Evolutionary conservation across 2,113 vertebrate species (phyloP).

Genomic region (Grammomys surdaster): DNA sequence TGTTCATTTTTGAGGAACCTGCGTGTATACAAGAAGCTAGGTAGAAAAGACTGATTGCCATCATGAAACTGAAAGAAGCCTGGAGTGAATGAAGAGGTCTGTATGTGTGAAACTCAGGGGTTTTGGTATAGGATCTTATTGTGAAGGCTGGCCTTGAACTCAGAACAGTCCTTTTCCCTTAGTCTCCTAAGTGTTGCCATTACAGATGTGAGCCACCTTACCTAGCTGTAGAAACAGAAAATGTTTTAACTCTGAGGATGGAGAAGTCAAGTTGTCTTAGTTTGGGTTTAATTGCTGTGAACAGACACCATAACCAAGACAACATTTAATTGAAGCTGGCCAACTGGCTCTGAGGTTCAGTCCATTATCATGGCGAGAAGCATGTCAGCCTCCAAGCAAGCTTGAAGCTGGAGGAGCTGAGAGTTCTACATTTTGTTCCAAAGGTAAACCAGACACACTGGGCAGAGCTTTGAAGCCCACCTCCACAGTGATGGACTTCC

Average conservation of each 20-base stretch:
- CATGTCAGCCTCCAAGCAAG: too few relatives aligned
- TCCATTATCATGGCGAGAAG: too few relatives aligned
- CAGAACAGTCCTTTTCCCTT: not conserved
- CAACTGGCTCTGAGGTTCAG: too few relatives aligned
- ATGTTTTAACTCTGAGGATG: not conserved
- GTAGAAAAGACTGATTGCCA: slow-evolving; percentile 14
- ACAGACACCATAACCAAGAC: too few relatives aligned
- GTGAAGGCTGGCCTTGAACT: not conserved
- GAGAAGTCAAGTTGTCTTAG: not conserved
- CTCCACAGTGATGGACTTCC: too few relatives aligned
- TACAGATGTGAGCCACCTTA: not conserved
- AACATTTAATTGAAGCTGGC: too few relatives aligned
- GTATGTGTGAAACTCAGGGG: not conserved
- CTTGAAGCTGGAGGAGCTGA: too few relatives aligned
- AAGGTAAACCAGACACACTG: too few relatives aligned
- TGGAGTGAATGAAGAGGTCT: not conserved
- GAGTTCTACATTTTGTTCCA: too few relatives aligned
- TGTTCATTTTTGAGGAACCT: not conserved
- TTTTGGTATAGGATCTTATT: not conserved
- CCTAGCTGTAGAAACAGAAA: not conserved
- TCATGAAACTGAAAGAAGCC: slow-evolving; percentile 53
- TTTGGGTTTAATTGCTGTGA: too few relatives aligned
- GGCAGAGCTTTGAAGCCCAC: too few relatives aligned
- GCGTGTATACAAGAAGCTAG: not conserved
- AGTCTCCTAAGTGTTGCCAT: not conserved